phyloP scores from a whole-genome alignment of 1,140 invertebrate species.

The Trichonephila clavipes region DNA sequence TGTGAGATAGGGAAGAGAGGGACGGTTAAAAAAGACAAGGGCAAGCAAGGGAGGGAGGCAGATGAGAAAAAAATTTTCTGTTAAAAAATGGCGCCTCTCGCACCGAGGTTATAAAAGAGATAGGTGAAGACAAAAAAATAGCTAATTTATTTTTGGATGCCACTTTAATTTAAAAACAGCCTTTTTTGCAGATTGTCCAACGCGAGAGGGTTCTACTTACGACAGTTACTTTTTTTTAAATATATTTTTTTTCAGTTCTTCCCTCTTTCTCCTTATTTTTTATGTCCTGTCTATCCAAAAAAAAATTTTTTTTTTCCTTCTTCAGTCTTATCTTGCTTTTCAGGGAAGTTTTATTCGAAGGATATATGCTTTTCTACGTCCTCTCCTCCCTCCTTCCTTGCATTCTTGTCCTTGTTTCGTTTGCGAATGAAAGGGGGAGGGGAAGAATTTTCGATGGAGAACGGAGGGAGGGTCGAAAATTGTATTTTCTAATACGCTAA shows the following conservation, averaged over 20 bases:
- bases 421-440: neutral
- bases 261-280: neutral
- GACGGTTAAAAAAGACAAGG: slow-evolving; percentile 29
- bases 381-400: neutral
- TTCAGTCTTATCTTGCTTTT: slow-evolving; percentile 57
- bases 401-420: neutral
- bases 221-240: slow-evolving; percentile 56
- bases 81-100: slow-evolving; percentile 70
- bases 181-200: slow-evolving; percentile 73
- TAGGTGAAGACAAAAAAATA: slow-evolving; percentile 74
- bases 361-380: slow-evolving; percentile 2
- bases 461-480: slow-evolving; percentile 48
- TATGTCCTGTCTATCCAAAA: neutral
- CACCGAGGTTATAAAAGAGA: slow-evolving; percentile 70
- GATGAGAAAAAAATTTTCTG: slow-evolving; percentile 42
- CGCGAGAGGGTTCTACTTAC: slow-evolving; percentile 35
- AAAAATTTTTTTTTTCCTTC: neutral
- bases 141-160: slow-evolving; percentile 76
- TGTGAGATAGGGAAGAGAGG: neutral
- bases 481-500: slow-evolving; percentile 76
- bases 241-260: slow-evolving; percentile 9
- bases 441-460: neutral
- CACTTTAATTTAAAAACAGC: slow-evolving; percentile 76
- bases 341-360: slow-evolving; percentile 55
- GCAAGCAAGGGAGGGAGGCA: neutral